Percentiles rank a stretch among this genome's conserved stretches.
These are phyloP conservation scores for Oxytorus armatus DNA, from an alignment of 2,888 invertebrate species.

Conservation along the genomic window DNA sequence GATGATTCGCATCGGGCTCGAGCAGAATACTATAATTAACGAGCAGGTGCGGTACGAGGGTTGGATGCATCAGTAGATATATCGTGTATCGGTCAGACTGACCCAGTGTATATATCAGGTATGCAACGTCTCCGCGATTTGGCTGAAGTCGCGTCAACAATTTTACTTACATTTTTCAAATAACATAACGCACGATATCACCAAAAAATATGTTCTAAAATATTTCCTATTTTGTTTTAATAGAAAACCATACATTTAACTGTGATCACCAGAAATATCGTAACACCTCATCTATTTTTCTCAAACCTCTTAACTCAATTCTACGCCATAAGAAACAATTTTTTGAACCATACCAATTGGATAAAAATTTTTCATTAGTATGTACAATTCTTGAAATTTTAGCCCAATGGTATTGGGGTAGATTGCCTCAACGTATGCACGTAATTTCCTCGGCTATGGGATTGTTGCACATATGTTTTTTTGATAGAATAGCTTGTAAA, in stretches of 20 bases:
- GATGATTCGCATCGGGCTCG: constrained; percentile 26
- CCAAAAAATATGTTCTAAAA: no score
- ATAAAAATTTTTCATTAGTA: neutral
- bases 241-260: no score
- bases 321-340: no score
- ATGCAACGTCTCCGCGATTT: neutral
- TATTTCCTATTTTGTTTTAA: no score
- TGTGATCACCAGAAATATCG: no score
- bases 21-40: constrained; percentile 38
- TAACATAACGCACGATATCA: neutral
- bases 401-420: neutral
- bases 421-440: neutral
- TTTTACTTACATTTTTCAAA: neutral
- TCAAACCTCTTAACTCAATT: no score
- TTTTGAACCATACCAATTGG: no score
- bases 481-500: neutral
- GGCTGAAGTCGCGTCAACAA: neutral
- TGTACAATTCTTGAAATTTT: neutral
- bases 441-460: neutral
- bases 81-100: constrained; percentile 24
- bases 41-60: neutral
- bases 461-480: constrained; percentile 7
- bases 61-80: constrained; percentile 6
- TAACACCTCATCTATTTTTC: no score
- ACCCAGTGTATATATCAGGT: neutral